Evolutionary conservation across 1,140 invertebrate species (phyloP), one percentile per base, ranked within the genome.

Genomic region (Drosophila sucinea): DNA sequence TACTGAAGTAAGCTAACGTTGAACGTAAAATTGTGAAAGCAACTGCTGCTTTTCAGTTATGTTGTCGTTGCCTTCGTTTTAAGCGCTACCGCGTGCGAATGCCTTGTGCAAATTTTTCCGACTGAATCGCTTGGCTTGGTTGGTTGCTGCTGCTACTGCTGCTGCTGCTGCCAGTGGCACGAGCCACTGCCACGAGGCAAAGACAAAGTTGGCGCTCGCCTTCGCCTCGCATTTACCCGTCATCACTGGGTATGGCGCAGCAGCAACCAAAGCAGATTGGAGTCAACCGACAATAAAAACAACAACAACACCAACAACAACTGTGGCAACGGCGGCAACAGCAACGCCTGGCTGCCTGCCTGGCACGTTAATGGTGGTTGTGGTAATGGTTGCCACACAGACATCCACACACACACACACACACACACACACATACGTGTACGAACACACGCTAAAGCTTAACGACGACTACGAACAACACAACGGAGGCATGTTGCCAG

Each of bases 251-350:
- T 89, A 81, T 89, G 84, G 84, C 84, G 84, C 84, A 87, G 84
- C 84, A 87, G 84, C 84, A 87, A 87, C 84, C 84, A 89, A 89
- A 89, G 84, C 84, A 89, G 84, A 89, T 90, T 89, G 84, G 84
- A 89, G 84, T 89, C 85, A 89, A 89, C 84, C 84, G 87, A 89
- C 84, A 89, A 89, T 89, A 89, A 89, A 89, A 90, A 87, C 85
- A 89, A 70, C 82, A 86, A 79, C 55, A 75, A 57, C 56, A 79
- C 30, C 73, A 72, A 27, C 67, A 77, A 27, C 66, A 73, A 47
- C 63, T 58, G 67, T 60, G 54, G 23, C 44, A 51, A 51, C 60
- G 66, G 67, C 76, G 66, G 54, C 60, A 70, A 71, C 78, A 87
- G 80, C 84, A 87, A 89, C 77, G 75, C 66, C 75, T 77, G 77